Evolutionary conservation across 2,113 vertebrate species (phyloP), one percentile per base, ranked within the genome.

Genomic region (Chrysochloris asiatica): DNA sequence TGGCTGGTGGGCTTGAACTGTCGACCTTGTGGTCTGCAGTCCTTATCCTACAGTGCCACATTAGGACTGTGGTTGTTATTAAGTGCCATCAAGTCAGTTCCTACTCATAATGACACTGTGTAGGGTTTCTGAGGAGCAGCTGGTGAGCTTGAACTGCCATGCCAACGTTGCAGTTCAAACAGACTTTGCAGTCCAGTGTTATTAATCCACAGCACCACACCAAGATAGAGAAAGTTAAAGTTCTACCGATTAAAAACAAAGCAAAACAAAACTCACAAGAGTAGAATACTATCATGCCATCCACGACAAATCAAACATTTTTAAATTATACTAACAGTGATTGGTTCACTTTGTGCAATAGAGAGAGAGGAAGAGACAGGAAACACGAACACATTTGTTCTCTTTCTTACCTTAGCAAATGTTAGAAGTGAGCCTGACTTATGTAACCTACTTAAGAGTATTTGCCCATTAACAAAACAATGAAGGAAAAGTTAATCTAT

Each of bases 281-380:
- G n/a, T n/a, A n/a, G n/a, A n/a, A n/a, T n/a, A n/a, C n/a, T n/a
- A n/a, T n/a, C n/a, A n/a, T n/a, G n/a, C 0, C 33, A 65, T 65
- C 63, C 83, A 47, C 2, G 1, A 24, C 79, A 79, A 79, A 59
- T 1, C 2, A 33, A 79, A 89, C 36, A 69, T 78, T 54, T 88
- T 93, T 11, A n/a, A 90, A 59, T 85, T 30, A 84, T 78, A 45
- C 71, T 22, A 95, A 76, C 10, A 91, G 24, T 47, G 36, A 76
- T 75, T 54, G 82, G 73, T 54, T 89, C 6, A 75, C 10, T 30
- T 26, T 91, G 26, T 45, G 45, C 1, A 83, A 48, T 22, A 4
- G 43, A 19, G 7, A 63, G 12, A 24, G 10, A 38, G 36, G 11
- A 28, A 77, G 6, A 50, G 14, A 82, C 4, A 41, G 24, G 61